Conservation (phyloP, 2,888 invertebrate species). For the Andrena hattorfiana region DNA sequence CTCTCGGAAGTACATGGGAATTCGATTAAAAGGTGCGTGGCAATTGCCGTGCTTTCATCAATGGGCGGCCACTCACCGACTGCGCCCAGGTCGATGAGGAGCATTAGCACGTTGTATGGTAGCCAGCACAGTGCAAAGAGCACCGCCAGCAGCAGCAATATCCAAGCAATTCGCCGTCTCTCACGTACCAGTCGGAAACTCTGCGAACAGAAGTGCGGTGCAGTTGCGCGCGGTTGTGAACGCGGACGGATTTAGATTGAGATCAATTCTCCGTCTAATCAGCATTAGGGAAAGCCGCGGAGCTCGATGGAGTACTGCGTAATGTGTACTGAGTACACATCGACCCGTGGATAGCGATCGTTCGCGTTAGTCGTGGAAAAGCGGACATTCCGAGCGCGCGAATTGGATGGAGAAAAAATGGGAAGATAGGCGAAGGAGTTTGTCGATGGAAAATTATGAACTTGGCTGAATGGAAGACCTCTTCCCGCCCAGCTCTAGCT, state of each 20-base stretch:
- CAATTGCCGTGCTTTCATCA: background rate
- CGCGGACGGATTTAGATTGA: slow-evolving; percentile 23
- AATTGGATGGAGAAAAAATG: background rate
- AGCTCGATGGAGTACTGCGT: no score
- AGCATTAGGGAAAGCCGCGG: background rate
- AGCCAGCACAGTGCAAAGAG: slow-evolving; percentile 93
- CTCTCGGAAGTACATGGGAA: slow-evolving; percentile 4
- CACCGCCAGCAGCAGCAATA: slow-evolving; percentile 90
- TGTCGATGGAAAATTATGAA: slow-evolving; percentile 14
- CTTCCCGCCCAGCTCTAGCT: slow-evolving; percentile 19
- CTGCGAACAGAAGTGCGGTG: slow-evolving; percentile 81
- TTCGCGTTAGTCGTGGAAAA: no score
- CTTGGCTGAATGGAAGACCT: background rate
- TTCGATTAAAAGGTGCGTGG: slow-evolving; percentile 28
- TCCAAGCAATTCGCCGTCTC: slow-evolving; percentile 91
- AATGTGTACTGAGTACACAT: background rate
- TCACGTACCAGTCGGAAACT: slow-evolving; percentile 89
- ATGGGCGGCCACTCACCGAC: slow-evolving; percentile 73
- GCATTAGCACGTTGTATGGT: slow-evolving; percentile 90
- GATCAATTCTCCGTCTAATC: slow-evolving; percentile 31
- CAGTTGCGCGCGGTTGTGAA: slow-evolving; percentile 5
- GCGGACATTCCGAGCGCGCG: no score
- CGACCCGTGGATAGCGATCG: no score
- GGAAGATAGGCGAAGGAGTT: background rate
- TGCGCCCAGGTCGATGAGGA: slow-evolving; percentile 88